Base-by-base conservation (phyloP, 1,140 invertebrate species). In the Drosophila melanogaster region DNA sequence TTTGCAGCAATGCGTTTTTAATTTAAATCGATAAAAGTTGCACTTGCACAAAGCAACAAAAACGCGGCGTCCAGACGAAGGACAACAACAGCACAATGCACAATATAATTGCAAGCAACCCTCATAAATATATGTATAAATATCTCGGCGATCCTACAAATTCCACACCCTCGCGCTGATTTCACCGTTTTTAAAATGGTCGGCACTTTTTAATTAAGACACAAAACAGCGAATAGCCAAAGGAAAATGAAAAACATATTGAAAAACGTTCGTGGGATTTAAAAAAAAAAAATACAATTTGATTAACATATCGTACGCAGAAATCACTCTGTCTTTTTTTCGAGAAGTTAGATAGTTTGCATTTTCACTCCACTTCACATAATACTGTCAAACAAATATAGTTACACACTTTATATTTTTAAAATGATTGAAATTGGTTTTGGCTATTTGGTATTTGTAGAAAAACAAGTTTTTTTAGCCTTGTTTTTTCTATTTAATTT, bases 11-110 rank as follows among this genome's bases (percentile, higher is more conserved):
- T 89, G 81, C 81, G 81, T 86, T 89, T 89, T 86, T 86, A 86
- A 86, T 86, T 86, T 87, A 86, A 86, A 86, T 86, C 83, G 83
- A 86, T 86, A 86, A 86, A 87, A 86, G 79, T 87, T 86, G 75
- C 83, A 87, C 81, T 86, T 66, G 70, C 79, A 87, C 81, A 85
- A 87, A 81, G 71, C 26, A 80, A 67, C 80, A 74, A 69, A 55
- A 60, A 70, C 49, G 8, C n/a, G 15, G 10, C 49, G 61, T 11
- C 58, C 66, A 70, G 59, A 38, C 55, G 67, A 17, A 71, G 73
- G 53, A 30, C 57, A 77, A 55, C 61, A 81, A 59, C 58, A 77
- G 40, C 47, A 85, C 77, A 86, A 81, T 79, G 74, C 67, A 76
- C 77, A 81, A 81, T 84, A 87, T 67, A 87, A 80, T 80, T 80